Evolutionary conservation across 30 jellyfish, hydroid and myxozoan species (phyloP).

Genomic region (Aurelia aurita): DNA sequence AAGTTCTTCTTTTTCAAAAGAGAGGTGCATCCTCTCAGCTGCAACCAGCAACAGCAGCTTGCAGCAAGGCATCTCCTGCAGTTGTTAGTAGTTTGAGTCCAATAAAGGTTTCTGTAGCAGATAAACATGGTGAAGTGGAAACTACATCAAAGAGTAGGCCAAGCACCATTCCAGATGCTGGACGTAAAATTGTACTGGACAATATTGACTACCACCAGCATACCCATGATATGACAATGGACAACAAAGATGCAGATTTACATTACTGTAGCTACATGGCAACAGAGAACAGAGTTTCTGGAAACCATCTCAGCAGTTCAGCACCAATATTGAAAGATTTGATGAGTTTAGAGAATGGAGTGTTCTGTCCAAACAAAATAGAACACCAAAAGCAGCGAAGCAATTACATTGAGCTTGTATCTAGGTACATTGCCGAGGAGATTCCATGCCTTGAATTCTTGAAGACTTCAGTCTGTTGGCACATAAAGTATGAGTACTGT

Average conservation of each 20-base stretch:
- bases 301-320: slow-evolving; percentile 8
- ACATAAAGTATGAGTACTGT: slow-evolving; percentile 11
- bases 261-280: slow-evolving; percentile 49
- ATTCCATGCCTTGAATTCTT: slow-evolving; percentile 11
- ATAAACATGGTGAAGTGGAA: not conserved
- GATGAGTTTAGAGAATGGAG: slow-evolving; percentile 37
- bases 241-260: slow-evolving; percentile 19
- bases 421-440: slow-evolving; percentile 36
- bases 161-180: not conserved
- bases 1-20: no score
- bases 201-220: slow-evolving; percentile 29
- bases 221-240: not conserved
- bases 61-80: no score
- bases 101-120: slow-evolving; percentile 1
- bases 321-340: slow-evolving; percentile 9
- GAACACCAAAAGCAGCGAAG: slow-evolving; percentile 42
- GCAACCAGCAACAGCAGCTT: no score
- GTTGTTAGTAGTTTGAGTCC: not conserved
- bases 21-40: no score
- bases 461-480: slow-evolving; percentile 6
- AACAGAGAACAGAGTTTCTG: slow-evolving; percentile 41
- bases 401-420: slow-evolving; percentile 26
- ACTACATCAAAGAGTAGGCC: not conserved
- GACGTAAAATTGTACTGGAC: slow-evolving; percentile 46
- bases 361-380: slow-evolving; percentile 28